Conservation (phyloP, 2,113 vertebrate species). For the Lamprologus callipterus region DNA sequence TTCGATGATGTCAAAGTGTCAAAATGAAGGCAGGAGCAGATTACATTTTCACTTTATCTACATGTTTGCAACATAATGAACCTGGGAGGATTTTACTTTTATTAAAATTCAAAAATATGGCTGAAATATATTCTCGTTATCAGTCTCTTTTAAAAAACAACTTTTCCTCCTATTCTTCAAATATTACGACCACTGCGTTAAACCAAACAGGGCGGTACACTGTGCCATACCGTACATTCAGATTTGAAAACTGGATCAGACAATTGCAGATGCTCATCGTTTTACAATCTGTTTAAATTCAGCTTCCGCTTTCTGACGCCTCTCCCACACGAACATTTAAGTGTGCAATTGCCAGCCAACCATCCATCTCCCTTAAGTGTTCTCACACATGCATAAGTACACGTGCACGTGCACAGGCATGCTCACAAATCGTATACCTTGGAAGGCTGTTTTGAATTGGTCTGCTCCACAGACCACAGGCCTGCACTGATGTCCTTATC, state of each 20-base stretch:
- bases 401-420: background rate
- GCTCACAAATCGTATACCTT: background rate
- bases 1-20: background rate
- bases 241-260: background rate
- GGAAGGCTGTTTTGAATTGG: background rate
- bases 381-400: background rate
- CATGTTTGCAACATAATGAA: background rate
- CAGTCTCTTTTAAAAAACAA: background rate
- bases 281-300: constrained; percentile 15
- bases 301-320: background rate
- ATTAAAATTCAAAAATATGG: background rate
- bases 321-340: background rate
- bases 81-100: background rate
- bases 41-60: background rate
- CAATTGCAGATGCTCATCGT: background rate
- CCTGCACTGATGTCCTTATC: constrained; percentile 17
- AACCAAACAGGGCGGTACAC: background rate
- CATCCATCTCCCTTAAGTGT: background rate
- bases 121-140: background rate
- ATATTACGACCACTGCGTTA: background rate
- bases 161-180: background rate
- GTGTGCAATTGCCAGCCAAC: background rate
- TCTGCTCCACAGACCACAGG: background rate
- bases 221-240: background rate
- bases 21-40: background rate